Conservation (phyloP, 1,140 invertebrate species). For the Mactra quadrangularis region DNA sequence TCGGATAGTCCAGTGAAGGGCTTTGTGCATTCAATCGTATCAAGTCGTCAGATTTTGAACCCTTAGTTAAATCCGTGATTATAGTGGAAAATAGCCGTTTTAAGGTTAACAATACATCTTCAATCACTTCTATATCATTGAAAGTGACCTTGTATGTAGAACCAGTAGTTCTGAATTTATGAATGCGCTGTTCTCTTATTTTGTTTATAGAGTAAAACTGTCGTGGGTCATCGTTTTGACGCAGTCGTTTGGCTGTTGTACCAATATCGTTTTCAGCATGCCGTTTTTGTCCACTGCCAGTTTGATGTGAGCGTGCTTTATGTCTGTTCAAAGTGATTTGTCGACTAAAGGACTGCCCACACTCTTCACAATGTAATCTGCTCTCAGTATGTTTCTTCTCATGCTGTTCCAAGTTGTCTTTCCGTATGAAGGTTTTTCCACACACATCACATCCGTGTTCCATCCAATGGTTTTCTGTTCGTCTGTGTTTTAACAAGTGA, state of each 20-base stretch:
- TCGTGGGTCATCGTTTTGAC: not conserved
- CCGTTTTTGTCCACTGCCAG: no score
- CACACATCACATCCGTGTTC: not conserved
- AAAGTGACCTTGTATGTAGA: constrained; percentile 4
- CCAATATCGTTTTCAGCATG: no score
- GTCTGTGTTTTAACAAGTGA: constrained; percentile 26
- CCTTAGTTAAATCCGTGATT: not conserved
- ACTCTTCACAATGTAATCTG: no score
- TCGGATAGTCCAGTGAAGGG: constrained; percentile 12
- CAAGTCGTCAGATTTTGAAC: not conserved
- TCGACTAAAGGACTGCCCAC: no score
- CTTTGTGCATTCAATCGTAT: not conserved
- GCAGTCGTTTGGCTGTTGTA: no score
- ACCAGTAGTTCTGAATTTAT: constrained; percentile 19
- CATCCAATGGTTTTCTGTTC: constrained; percentile 20
- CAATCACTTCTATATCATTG: constrained; percentile 23
- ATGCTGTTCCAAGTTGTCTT: not conserved
- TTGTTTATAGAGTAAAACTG: constrained; percentile 1
- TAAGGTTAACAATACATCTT: not conserved
- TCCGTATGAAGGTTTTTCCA: constrained; percentile 3
- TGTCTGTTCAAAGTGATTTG: no score
- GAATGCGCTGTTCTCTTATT: constrained; percentile 2
- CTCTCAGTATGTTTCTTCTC: no score
- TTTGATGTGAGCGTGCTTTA: no score
- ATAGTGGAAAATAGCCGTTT: not conserved